Conservation (phyloP, 2,888 invertebrate genomes). For the Lasioglossum leucozonium region DNA sequence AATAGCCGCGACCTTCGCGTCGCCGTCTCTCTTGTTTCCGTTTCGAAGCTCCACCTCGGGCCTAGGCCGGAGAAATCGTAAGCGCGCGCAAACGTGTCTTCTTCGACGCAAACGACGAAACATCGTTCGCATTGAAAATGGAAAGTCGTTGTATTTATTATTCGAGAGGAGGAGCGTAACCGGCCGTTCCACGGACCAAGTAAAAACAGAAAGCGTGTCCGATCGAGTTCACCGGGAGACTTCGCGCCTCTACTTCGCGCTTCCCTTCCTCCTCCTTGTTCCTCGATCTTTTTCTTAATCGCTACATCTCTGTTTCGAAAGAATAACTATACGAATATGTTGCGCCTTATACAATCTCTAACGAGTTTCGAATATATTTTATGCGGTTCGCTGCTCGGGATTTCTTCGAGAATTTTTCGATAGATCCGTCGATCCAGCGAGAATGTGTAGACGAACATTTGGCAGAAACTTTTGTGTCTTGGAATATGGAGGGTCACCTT, state of each 20-base stretch:
- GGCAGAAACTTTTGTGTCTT: too few species aligned
- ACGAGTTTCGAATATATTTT: not conserved
- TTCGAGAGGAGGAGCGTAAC: slow-evolving; percentile 64
- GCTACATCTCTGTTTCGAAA: slow-evolving; percentile 4
- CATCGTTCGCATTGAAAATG: slow-evolving; percentile 64
- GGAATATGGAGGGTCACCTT: too few species aligned
- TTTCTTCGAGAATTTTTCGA: not conserved
- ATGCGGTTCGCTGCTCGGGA: not conserved
- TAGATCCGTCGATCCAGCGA: not conserved
- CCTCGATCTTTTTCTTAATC: slow-evolving; percentile 13
- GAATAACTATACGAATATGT: not conserved
- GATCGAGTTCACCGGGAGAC: slow-evolving; percentile 65
- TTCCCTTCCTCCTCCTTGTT: slow-evolving; percentile 22
- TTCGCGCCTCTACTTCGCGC: slow-evolving; percentile 50
- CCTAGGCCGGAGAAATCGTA: slow-evolving; percentile 29
- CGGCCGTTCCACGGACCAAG: slow-evolving; percentile 64
- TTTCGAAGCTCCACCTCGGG: not conserved
- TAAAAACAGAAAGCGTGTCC: slow-evolving; percentile 76
- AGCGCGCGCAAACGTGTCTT: slow-evolving; percentile 20
- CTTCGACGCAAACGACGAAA: slow-evolving; percentile 38
- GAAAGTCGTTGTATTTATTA: slow-evolving; percentile 72
- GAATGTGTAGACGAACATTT: not conserved
- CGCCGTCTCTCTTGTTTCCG: not conserved
- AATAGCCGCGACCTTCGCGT: not conserved
- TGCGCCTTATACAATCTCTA: not conserved